Evolutionary conservation across 2,888 invertebrate species (phyloP).

Genomic region (Drosophila siamana): DNA sequence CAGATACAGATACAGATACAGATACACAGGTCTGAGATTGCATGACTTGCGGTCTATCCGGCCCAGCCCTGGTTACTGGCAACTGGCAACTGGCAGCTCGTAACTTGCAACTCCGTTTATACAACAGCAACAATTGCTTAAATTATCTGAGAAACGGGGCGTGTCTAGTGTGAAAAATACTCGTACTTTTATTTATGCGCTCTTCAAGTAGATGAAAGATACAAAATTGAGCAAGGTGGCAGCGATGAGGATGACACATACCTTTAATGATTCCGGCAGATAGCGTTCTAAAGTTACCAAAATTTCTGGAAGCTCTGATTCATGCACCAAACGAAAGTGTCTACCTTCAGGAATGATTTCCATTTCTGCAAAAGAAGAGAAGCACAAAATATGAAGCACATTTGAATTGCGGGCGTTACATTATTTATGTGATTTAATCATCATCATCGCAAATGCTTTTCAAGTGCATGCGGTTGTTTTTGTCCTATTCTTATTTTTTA

Average conservation of each 20-base stretch:
- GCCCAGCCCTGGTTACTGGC: constrained; percentile 4
- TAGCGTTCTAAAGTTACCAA: constrained; percentile 92
- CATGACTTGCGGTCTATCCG: constrained; percentile 67
- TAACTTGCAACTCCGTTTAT: not conserved
- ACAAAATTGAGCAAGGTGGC: not conserved
- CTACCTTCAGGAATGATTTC: constrained; percentile 94
- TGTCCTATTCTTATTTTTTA: constrained; percentile 12
- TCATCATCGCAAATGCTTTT: constrained; percentile 41
- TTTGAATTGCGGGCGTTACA: constrained; percentile 21
- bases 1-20: not conserved
- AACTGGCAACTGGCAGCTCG: not conserved
- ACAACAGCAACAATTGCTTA: constrained; percentile 21
- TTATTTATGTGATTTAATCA: constrained; percentile 39
- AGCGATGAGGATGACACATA: constrained; percentile 82
- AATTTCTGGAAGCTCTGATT: constrained; percentile 93
- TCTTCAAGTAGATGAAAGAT: constrained; percentile 29
- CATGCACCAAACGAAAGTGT: constrained; percentile 94
- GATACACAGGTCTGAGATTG: constrained; percentile 63
- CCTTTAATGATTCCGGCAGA: constrained; percentile 95
- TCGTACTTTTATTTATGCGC: constrained; percentile 32
- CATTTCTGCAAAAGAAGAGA: constrained; percentile 89
- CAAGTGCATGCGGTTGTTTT: constrained; percentile 31
- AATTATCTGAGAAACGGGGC: constrained; percentile 59
- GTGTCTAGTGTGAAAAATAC: constrained; percentile 40
- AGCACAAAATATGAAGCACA: constrained; percentile 14